Evolutionary conservation across 2,797 vertebrate species (phyloP).

Genomic region (Enteromius anoplus): DNA sequence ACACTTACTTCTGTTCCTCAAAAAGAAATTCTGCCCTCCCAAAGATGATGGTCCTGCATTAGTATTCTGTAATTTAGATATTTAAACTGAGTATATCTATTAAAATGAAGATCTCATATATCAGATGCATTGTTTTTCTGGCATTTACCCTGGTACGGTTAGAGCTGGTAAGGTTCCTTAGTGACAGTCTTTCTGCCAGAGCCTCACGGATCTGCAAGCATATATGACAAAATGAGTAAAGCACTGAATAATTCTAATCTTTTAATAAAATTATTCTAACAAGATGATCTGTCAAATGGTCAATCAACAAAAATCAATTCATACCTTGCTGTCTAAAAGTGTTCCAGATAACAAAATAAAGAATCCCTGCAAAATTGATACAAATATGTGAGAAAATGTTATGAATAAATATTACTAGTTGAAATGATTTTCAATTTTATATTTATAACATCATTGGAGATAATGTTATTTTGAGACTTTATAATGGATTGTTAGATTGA

Average conservation of each 20-base stretch:
- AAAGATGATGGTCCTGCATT: slow-evolving; percentile 15
- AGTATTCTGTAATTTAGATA: slow-evolving; percentile 60
- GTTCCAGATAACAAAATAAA: slow-evolving; percentile 78
- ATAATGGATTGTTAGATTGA: background rate
- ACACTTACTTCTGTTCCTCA: slow-evolving; percentile 41
- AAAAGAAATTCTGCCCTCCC: background rate
- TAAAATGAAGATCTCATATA: background rate
- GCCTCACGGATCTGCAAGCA: slow-evolving; percentile 67
- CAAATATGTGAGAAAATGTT: background rate
- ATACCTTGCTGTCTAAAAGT: slow-evolving; percentile 74
- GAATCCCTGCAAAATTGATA: slow-evolving; percentile 68
- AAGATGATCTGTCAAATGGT: background rate
- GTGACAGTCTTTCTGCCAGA: slow-evolving; percentile 44
- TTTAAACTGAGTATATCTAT: background rate
- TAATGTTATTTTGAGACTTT: background rate
- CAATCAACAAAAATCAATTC: slow-evolving; percentile 12
- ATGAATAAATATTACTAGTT: background rate
- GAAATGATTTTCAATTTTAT: background rate
- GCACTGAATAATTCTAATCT: background rate
- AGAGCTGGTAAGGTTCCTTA: slow-evolving; percentile 7
- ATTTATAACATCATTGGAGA: background rate
- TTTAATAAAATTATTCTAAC: background rate
- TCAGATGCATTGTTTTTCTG: background rate
- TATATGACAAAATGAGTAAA: background rate
- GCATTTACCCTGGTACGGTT: slow-evolving; percentile 62